Conservation (phyloP, 2,797 vertebrate genomes). For the Tachyglossus aculeatus region DNA sequence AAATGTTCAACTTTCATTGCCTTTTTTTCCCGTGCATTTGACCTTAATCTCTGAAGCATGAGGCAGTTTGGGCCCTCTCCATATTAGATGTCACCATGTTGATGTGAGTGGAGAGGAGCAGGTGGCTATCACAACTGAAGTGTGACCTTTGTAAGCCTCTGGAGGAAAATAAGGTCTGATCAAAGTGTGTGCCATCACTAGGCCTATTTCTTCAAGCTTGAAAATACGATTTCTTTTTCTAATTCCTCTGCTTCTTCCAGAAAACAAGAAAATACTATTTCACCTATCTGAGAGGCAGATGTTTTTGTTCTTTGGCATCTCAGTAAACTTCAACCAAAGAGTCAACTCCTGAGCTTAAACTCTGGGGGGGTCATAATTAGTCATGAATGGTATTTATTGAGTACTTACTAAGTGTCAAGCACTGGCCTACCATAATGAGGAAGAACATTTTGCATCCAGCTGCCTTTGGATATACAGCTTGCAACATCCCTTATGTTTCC, state of each 20-base stretch:
- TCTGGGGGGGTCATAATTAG: no score
- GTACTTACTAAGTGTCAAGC: no score
- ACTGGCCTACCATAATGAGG: no score
- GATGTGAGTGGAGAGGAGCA: neutral
- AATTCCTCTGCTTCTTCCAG: neutral
- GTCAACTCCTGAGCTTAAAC: no score
- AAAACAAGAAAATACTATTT: conserved; percentile 6
- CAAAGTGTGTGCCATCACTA: neutral
- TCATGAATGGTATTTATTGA: no score
- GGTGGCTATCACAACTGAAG: neutral
- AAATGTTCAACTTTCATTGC: neutral
- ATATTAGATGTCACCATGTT: neutral
- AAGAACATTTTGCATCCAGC: no score
- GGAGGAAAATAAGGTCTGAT: conserved; percentile 1
- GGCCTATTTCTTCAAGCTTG: neutral
- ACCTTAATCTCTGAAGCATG: neutral
- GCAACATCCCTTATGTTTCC: no score
- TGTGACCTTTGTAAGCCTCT: neutral
- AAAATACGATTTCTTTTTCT: neutral
- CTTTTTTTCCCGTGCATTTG: neutral
- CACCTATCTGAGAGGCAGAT: neutral
- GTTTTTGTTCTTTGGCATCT: no score
- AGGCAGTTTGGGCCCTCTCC: neutral
- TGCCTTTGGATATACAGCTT: no score
- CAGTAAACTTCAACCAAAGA: no score